Base-by-base conservation (phyloP, 2,113 vertebrate species). In the Rhinichthys klamathensis region DNA sequence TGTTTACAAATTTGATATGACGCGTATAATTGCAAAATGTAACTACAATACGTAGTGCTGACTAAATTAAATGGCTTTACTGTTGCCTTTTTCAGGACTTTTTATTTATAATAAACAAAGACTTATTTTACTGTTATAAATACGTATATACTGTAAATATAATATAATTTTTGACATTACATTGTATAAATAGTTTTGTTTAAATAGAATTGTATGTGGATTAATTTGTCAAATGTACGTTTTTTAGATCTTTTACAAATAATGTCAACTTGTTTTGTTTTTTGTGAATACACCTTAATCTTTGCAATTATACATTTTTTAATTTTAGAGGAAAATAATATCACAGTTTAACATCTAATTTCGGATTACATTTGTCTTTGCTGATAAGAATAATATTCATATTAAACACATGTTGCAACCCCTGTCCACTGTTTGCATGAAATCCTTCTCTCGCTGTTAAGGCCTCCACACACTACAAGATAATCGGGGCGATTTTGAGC, bases 121-220 rank as follows among this genome's bases (percentile, higher is more conserved):
- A 63, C 56, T 61, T 27, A 44, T 63, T 79, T 44, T 80, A 11
- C 41, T 25, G 41, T 27, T 16, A 16, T 21, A 72, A 13, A 70
- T 60, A n/a, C 58, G 10, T n/a, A 74, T 51, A 5, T 16, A 51
- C 49, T 51, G 15, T 51, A 51, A 51, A 51, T 51, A 4, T 51
- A 51, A 51, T 51, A 16, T 51, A 16, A 77, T 77, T 77, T 77
- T 77, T 30, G 4, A 7, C 15, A 54, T 51, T 32, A 23, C 27
- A 76, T 13, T 23, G 30, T 77, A 58, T 13, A 77, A 77, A 76
- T 76, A 35, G 18, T 77, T 49, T 76, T 77, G 8, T 35, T 56
- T 77, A n/a, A 51, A 51, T 51, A 16, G 49, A 35, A 10, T 76
- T 77, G 4, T 10, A 77, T 54, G 51, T 58, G 18, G 21, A 35